Percentiles rank a stretch among this genome's conserved stretches.
These are phyloP conservation scores for Cynoglossus semilaevis DNA, from an alignment of 2,113 vertebrate species.

Conservation along the genomic window DNA sequence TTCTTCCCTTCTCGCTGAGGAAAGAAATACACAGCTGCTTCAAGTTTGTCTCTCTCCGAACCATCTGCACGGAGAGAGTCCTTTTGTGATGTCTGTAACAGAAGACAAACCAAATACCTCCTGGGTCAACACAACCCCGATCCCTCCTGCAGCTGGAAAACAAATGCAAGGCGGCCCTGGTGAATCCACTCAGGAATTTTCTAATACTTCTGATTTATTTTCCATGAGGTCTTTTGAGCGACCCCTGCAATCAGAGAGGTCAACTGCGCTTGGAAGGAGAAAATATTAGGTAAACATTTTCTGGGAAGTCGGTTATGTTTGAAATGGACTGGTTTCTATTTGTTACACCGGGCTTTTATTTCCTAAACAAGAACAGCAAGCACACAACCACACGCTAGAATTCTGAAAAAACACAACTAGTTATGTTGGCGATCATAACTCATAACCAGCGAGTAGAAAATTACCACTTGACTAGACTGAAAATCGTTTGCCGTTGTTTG, in stretches of 20 bases:
- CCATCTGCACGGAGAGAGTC: slow-evolving; percentile 60
- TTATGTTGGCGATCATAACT: slow-evolving; percentile 6
- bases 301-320: slow-evolving; percentile 64
- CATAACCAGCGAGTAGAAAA: too few relatives aligned
- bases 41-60: slow-evolving; percentile 51
- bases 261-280: slow-evolving; percentile 68
- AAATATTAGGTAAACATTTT: slow-evolving; percentile 79
- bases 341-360: slow-evolving; percentile 34
- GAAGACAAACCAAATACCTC: slow-evolving; percentile 69
- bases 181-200: slow-evolving; percentile 66
- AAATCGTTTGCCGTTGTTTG: too few relatives aligned
- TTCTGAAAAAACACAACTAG: slow-evolving; percentile 13
- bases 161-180: slow-evolving; percentile 65
- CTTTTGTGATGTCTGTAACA: slow-evolving; percentile 62
- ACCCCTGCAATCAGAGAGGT: slow-evolving; percentile 68
- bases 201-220: slow-evolving; percentile 74
- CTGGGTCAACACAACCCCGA: slow-evolving; percentile 63
- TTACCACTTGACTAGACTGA: too few relatives aligned
- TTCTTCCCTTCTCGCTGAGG: slow-evolving; percentile 27
- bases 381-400: slow-evolving; percentile 10
- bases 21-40: slow-evolving; percentile 62
- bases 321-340: slow-evolving; percentile 54
- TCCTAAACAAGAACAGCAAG: slow-evolving; percentile 24
- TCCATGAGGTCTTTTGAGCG: slow-evolving; percentile 71
- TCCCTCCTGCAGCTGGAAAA: slow-evolving; percentile 57